These are phyloP conservation scores for Fissipunctia ypsillon DNA, from an alignment of 2,888 invertebrate species.

Conservation along the genomic window DNA sequence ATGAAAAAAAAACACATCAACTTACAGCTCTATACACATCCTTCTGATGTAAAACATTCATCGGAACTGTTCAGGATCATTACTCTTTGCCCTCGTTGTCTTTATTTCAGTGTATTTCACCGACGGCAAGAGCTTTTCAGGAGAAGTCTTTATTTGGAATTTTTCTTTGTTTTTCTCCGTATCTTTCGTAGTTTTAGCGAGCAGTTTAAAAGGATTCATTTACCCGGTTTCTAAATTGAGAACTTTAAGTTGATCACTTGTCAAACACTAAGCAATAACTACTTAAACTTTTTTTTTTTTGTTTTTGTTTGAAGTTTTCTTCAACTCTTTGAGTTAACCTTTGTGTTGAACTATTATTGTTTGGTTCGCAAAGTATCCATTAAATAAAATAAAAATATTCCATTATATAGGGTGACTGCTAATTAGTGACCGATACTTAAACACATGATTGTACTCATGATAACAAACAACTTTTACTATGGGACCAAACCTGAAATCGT, in stretches of 20 bases:
- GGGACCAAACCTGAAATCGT: too few relatives aligned
- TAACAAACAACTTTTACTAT: too few relatives aligned
- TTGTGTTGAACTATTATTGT: too few relatives aligned
- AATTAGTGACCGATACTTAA: too few relatives aligned
- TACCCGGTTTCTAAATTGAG: neutral
- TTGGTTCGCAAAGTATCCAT: too few relatives aligned
- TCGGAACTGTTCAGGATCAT: constrained; percentile 86
- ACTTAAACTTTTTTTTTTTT: too few relatives aligned
- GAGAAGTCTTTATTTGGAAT: constrained; percentile 56
- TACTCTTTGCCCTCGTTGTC: constrained; percentile 87
- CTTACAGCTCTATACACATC: constrained; percentile 71
- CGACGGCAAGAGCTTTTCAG: constrained; percentile 67
- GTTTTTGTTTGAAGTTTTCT: too few relatives aligned
- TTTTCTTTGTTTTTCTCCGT: constrained; percentile 44
- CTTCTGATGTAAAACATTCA: constrained; percentile 83
- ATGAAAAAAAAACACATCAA: neutral
- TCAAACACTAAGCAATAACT: too few relatives aligned
- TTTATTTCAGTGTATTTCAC: constrained; percentile 82
- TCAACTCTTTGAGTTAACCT: too few relatives aligned
- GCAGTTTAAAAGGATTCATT: neutral
- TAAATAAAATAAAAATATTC: too few relatives aligned
- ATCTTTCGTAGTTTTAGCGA: neutral
- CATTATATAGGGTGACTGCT: too few relatives aligned
- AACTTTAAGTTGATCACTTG: neutral
- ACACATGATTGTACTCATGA: too few relatives aligned